phyloP scores from a whole-genome alignment of 2,888 invertebrate species.

The Drosophila formosana region DNA sequence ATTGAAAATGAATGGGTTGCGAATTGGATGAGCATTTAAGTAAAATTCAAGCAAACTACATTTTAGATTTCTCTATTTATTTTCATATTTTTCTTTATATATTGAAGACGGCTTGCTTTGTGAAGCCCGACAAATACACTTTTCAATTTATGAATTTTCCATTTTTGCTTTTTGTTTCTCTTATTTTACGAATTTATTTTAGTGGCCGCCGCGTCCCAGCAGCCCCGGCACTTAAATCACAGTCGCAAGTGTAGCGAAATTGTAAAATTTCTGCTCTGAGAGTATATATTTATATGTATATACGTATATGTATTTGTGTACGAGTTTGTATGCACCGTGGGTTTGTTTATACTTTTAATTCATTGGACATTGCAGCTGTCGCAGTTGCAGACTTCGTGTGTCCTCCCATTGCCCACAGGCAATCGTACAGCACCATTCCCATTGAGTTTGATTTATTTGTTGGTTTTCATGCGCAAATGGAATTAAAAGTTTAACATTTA shows the following conservation, averaged over 20 bases:
- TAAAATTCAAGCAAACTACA: constrained; percentile 38
- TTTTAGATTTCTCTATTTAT: constrained; percentile 49
- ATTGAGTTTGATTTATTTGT: constrained; percentile 78
- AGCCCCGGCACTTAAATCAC: constrained; percentile 65
- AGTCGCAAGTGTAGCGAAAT: constrained; percentile 61
- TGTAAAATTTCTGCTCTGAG: constrained; percentile 65
- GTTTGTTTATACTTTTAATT: constrained; percentile 73
- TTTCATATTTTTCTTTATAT: constrained; percentile 37
- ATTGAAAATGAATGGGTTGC: constrained; percentile 32
- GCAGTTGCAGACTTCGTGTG: constrained; percentile 32
- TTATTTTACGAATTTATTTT: constrained; percentile 53
- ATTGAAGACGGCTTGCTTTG: constrained; percentile 52
- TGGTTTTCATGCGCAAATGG: constrained; percentile 69
- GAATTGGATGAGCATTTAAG: constrained; percentile 43
- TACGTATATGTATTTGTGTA: constrained; percentile 14
- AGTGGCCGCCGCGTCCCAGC: constrained; percentile 28
- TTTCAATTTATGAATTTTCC: constrained; percentile 15
- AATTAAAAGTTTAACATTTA: constrained; percentile 73
- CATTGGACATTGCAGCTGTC: constrained; percentile 70
- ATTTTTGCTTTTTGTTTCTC: constrained; percentile 24
- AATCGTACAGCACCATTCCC: constrained; percentile 17
- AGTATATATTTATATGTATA: constrained; percentile 1
- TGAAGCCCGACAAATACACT: constrained; percentile 19
- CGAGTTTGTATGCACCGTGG: constrained; percentile 21
- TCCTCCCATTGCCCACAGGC: constrained; percentile 9